Base-by-base conservation (phyloP, 2,888 invertebrate species). In the Euplagia quadripunctaria region DNA sequence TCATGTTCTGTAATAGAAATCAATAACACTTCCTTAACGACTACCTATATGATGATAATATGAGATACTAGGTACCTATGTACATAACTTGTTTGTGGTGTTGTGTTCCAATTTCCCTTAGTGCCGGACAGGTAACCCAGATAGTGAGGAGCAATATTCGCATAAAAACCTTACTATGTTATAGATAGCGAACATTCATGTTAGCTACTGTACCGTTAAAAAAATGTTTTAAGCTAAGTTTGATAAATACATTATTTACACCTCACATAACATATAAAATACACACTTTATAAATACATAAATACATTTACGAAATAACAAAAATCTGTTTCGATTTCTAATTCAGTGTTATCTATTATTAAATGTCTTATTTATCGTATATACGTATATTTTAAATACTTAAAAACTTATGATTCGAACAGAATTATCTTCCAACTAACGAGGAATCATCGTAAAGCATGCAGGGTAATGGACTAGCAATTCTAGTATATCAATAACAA, bases 401-500 rank as follows among this genome's bases (percentile, higher is more conserved):
- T 31, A 7, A 61, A 2, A 20, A 12, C 9, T n/a, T 69, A 65
- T 61, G n/a, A 52, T 43, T 51, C 20, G 20, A 49, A 72, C 9
- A 20, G 69, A 43, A 67, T 67, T 65, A 73, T 42, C 49, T 51
- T 72, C 41, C 68, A 58, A 63, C 74, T 77, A 76, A 82, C 78
- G 75, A 72, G 72, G 74, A 74, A 72, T 74, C 73, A 52, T 69
- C 69, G 20, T 72, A 65, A 67, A 74, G 71, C 72, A 78, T 81
- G 70, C 71, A 79, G 74, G 74, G 68, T 81, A 82, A 81, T 79
- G 76, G 73, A 78, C 79, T 77, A 61, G 70, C 73, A 79, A 82
- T 82, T 69, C 76, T 78, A 75, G 71, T 80, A 80, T 79, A 81
- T 84, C 82, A 82, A 88, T 82, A 80, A 81, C 77, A 85, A 87